These are phyloP conservation scores for Pachypanchax playfairii DNA, from an alignment of 2,113 vertebrate genomes.

Conservation along the genomic window DNA sequence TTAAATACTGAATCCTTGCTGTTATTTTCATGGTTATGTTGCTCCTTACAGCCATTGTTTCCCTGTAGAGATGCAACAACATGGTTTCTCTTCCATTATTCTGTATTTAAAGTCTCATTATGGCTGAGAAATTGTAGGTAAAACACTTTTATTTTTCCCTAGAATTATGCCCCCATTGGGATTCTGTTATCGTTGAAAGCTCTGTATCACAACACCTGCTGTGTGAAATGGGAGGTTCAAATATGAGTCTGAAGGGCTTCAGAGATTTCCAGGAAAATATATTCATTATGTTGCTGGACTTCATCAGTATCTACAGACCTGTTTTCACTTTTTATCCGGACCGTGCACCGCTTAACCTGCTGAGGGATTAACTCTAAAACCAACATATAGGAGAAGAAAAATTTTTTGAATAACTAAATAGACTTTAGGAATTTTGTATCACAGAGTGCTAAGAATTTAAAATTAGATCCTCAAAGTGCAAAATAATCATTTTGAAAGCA, in stretches of 20 bases:
- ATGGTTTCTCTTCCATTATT: not conserved
- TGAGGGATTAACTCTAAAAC: slow-evolving; percentile 12
- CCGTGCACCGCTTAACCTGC: slow-evolving; percentile 35
- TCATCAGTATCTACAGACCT: slow-evolving; percentile 14
- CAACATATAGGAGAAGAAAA: slow-evolving; percentile 1
- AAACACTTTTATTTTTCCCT: slow-evolving; percentile 4
- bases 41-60: slow-evolving; percentile 34
- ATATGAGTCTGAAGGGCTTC: slow-evolving; percentile 19
- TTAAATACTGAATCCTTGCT: slow-evolving; percentile 2
- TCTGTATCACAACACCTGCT: slow-evolving; percentile 36
- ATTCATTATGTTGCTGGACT: slow-evolving; percentile 16
- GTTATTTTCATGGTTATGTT: slow-evolving; percentile 44
- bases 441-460: slow-evolving; percentile 2
- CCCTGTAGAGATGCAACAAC: not conserved
- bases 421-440: not conserved
- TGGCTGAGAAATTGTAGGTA: slow-evolving; percentile 17
- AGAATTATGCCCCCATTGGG: slow-evolving; percentile 6
- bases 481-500: not conserved
- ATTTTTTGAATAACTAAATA: slow-evolving; percentile 39
- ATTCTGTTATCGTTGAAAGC: too few relatives aligned
- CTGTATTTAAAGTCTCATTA: not conserved
- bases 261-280: slow-evolving; percentile 30
- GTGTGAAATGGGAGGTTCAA: slow-evolving; percentile 12
- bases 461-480: slow-evolving; percentile 13
- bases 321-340: slow-evolving; percentile 18